phyloP scores from a whole-genome alignment of 2,888 invertebrate species.

The Phaonia tiefii region DNA sequence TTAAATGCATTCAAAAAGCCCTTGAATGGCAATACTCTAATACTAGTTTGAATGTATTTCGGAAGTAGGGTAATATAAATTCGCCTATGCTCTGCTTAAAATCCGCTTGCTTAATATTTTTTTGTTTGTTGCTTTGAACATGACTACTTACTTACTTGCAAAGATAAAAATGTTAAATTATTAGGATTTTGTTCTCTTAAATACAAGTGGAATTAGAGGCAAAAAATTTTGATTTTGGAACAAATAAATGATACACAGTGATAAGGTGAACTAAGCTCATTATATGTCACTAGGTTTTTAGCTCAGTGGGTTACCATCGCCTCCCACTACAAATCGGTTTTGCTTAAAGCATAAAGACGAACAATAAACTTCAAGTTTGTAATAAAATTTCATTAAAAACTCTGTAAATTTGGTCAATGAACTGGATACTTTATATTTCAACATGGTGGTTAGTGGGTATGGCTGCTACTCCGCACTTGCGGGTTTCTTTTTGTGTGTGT shows the following conservation, averaged over 20 bases:
- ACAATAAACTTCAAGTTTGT: no score
- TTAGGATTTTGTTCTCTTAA: constrained; percentile 50
- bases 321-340: no score
- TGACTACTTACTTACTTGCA: constrained; percentile 4
- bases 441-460: no score
- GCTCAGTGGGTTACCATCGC: constrained; percentile 46
- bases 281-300: constrained; percentile 4
- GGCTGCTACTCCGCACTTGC: no score
- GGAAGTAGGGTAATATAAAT: not conserved
- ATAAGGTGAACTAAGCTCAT: constrained; percentile 39
- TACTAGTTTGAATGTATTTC: no score
- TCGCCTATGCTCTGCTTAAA: constrained; percentile 3
- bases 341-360: no score
- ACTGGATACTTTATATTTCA: no score
- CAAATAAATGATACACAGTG: constrained; percentile 30
- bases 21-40: no score
- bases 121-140: not conserved
- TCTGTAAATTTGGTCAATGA: no score
- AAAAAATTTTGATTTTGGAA: constrained; percentile 23
- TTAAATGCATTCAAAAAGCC: no score
- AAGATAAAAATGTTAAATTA: constrained; percentile 62
- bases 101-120: constrained; percentile 16
- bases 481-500: not conserved
- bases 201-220: constrained; percentile 18
- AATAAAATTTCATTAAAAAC: no score